A percentile compares a stretch with the other conserved stretches of the same genome.
Evolutionary conservation across 2,113 vertebrate species (phyloP).

Genomic region (Phrynocephalus versicolor): DNA sequence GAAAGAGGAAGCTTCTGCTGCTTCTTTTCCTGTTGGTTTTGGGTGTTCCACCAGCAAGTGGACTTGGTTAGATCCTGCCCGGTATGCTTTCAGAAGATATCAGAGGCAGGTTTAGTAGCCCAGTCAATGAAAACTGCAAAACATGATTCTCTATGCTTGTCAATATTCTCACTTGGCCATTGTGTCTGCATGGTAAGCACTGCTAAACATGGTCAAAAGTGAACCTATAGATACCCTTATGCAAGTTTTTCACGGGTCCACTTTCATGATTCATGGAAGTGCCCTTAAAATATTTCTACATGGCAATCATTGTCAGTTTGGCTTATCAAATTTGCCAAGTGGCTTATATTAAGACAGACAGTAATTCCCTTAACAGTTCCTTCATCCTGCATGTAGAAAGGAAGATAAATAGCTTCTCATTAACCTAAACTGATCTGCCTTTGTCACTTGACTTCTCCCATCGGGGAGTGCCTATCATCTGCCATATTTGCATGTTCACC

Average conservation of each 20-base stretch:
- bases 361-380: constrained; percentile 17
- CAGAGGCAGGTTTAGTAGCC: background rate
- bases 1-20: too few relatives aligned
- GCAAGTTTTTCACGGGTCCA: background rate
- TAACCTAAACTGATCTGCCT: background rate
- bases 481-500: constrained; percentile 16
- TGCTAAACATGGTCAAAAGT: background rate
- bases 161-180: background rate
- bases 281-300: constrained; percentile 6
- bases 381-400: constrained; percentile 1
- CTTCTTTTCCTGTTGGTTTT: background rate
- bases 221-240: background rate
- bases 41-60: background rate
- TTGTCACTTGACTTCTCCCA: background rate
- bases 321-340: constrained; percentile 24
- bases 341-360: constrained; percentile 27
- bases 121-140: background rate
- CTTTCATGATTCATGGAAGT: background rate
- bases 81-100: background rate
- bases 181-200: background rate
- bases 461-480: constrained; percentile 1
- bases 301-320: constrained; percentile 25
- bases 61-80: background rate
- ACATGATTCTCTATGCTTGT: background rate
- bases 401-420: constrained; percentile 22